Evolutionary conservation across 2,113 vertebrate genomes (phyloP).

Genomic region (Callospermophilus lateralis): DNA sequence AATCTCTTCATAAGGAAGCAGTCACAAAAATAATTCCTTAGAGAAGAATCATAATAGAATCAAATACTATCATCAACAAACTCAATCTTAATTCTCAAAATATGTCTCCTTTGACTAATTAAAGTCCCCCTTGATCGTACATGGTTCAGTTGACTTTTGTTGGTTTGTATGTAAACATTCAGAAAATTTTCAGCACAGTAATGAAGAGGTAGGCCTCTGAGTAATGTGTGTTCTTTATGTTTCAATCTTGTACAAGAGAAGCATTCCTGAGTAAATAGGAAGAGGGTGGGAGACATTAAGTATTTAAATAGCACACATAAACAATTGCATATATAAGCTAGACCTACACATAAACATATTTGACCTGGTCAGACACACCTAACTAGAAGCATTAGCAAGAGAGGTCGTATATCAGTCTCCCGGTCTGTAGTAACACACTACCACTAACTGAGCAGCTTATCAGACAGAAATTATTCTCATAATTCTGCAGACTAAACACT

Average conservation of each 20-base stretch:
- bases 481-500: neutral
- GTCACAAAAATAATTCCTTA: neutral
- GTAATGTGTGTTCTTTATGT: neutral
- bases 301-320: neutral
- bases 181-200: neutral
- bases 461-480: neutral
- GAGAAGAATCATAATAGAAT: neutral
- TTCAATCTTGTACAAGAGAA: neutral
- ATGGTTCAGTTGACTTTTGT: neutral
- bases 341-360: neutral
- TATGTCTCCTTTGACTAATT: neutral
- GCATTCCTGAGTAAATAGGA: neutral
- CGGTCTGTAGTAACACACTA: neutral
- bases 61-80: neutral
- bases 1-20: neutral
- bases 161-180: neutral
- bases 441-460: neutral
- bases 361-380: neutral
- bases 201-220: neutral
- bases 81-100: neutral
- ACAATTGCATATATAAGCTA: neutral
- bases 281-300: neutral
- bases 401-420: neutral
- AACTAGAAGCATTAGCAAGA: neutral
- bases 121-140: neutral